Evolutionary conservation across 2,888 invertebrate genomes (phyloP).

Genomic region (Ferdinandea cuprea): DNA sequence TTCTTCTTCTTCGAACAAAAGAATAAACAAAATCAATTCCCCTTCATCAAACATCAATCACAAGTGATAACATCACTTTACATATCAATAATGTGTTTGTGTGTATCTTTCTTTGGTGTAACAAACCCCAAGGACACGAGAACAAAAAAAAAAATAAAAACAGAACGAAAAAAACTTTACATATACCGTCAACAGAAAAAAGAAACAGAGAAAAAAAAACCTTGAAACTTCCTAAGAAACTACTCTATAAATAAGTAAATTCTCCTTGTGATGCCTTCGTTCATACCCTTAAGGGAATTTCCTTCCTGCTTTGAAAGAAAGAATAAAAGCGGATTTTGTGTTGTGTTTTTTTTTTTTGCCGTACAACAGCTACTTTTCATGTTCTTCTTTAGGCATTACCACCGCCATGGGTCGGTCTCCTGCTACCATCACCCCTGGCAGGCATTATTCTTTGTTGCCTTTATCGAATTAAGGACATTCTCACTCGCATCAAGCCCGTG

Average conservation of each 20-base stretch:
- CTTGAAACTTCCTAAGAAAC: slow-evolving; percentile 40
- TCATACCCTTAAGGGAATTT: slow-evolving; percentile 68
- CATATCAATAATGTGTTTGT: slow-evolving; percentile 69
- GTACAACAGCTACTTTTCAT: slow-evolving; percentile 69
- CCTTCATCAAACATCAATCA: slow-evolving; percentile 73
- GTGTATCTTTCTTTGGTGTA: slow-evolving; percentile 27
- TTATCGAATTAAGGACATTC: slow-evolving; percentile 72
- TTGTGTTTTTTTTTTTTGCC: slow-evolving; percentile 22
- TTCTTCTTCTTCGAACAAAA: slow-evolving; percentile 38
- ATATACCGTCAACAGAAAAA: slow-evolving; percentile 1
- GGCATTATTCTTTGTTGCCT: slow-evolving; percentile 42
- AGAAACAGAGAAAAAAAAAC: slow-evolving; percentile 1
- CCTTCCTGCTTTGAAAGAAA: slow-evolving; percentile 63
- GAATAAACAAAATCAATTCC: slow-evolving; percentile 71
- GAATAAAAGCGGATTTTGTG: slow-evolving; percentile 57
- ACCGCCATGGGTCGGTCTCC: slow-evolving; percentile 10
- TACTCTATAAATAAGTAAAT: slow-evolving; percentile 66
- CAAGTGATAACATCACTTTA: slow-evolving; percentile 74
- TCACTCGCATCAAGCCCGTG: slow-evolving; percentile 37
- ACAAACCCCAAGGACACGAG: slow-evolving; percentile 54
- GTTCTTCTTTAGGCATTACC: slow-evolving; percentile 56
- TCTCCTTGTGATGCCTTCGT: slow-evolving; percentile 46
- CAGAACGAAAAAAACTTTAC: background rate
- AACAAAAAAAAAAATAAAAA: no score
- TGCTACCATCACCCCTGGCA: slow-evolving; percentile 16